phyloP scores from a whole-genome alignment of 2,797 vertebrate species.

The Taeniopygia guttata region DNA sequence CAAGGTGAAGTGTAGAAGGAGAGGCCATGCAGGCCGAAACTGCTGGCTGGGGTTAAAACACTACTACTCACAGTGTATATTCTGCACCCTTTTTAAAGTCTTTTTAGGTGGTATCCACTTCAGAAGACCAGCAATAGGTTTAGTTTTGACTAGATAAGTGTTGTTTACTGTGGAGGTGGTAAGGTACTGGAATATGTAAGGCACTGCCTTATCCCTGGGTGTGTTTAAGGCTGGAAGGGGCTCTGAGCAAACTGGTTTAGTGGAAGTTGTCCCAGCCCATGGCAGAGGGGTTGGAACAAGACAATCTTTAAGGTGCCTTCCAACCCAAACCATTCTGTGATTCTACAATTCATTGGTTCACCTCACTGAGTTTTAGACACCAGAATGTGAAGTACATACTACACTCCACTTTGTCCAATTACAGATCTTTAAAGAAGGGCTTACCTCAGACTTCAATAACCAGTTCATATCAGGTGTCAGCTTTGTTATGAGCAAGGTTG shows the following conservation, averaged over 20 bases:
- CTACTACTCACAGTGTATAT: background rate
- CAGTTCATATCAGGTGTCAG: background rate
- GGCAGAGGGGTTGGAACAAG: background rate
- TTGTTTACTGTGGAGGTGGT: background rate
- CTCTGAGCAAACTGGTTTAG: background rate
- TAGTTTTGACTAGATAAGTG: background rate
- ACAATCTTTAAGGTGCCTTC: background rate
- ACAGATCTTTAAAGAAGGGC: background rate
- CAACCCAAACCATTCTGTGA: background rate
- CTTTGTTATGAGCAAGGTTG: background rate
- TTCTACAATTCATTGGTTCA: background rate
- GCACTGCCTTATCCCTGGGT: background rate
- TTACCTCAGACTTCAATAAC: background rate
- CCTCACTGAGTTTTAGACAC: background rate
- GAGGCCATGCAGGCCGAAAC: rapidly evolving
- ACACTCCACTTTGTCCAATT: background rate
- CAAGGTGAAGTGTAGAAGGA: background rate
- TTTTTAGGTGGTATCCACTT: background rate
- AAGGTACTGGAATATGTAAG: too few relatives aligned
- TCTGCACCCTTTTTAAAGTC: rapidly evolving
- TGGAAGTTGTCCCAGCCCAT: background rate
- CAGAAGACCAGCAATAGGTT: background rate
- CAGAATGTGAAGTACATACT: background rate
- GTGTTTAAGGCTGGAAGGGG: background rate
- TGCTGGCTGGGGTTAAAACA: background rate